Evolutionary conservation across 2,888 invertebrate genomes (phyloP), one percentile per base, ranked within the genome.

Genomic region (Opisthograptis luteolata): DNA sequence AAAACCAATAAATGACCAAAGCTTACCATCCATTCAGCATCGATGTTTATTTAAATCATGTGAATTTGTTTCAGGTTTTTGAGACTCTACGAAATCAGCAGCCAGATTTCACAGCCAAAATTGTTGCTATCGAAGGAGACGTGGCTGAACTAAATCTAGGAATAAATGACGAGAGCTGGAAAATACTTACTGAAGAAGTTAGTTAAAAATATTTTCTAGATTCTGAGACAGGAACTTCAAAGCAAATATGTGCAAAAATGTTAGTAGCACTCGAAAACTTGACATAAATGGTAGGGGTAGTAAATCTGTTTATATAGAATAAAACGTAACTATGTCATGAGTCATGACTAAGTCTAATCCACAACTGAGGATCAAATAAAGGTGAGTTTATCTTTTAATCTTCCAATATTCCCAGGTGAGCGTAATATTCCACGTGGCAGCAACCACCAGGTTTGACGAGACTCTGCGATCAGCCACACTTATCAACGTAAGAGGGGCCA

Each of bases 361-460:
- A 9, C 3, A 9, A n/a, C 4, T 25, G 9, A 20, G 7, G 9
- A 10, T 9, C 10, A 9, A 9, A 5, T 10, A 2, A 2, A n/a
- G 2, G 4, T 0, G 9, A n/a, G 2, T n/a, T 9, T 2, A 3
- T 25, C 9, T 25, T 2, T 25, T 17, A 17, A 17, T 17, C 17
- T 3, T 5, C 17, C 2, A 17, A 6, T n/a, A 30, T 3, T 13
- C 8, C 3, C 51, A 78, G 79, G 71, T 73, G 14, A 62, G 70
- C 24, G 55, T 79, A 4, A 72, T 81, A 25, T 73, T 80, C 54
- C 83, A 84, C 61, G 68, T 71, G 3, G 84, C 84, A 0, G 84
- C 85, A 0, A 83, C 81, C 0, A 79, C 81, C 50, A 93, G 94
- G 67, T 98, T 98, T 71, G 97, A 98, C 79, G 98, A 97, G 73